Conservation (phyloP, 1,140 invertebrate species). For the Brachionus paranguensis region DNA sequence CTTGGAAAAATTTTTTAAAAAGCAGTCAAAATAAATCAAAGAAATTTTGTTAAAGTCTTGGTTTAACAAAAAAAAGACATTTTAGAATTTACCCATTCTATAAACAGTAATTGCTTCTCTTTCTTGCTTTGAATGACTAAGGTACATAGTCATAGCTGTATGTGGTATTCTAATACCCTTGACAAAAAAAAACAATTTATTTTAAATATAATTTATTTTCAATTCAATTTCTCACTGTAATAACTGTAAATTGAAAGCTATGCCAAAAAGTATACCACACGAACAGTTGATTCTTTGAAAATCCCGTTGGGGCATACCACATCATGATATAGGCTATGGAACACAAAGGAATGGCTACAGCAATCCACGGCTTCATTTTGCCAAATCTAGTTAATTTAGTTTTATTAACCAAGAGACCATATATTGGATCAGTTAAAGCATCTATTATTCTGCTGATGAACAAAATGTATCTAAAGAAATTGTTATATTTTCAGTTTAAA, state of each 20-base stretch:
- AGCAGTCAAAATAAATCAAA: too few relatives aligned
- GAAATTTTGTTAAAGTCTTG: too few relatives aligned
- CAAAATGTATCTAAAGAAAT: neutral
- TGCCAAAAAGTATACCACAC: slow-evolving; percentile 27
- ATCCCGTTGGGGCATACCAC: slow-evolving; percentile 19
- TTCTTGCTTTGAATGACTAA: slow-evolving; percentile 14
- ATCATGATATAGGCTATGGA: slow-evolving; percentile 18
- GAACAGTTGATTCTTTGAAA: slow-evolving; percentile 31
- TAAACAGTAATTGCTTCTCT: slow-evolving; percentile 1
- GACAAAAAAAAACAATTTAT: neutral
- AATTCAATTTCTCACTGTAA: neutral
- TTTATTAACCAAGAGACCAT: slow-evolving; percentile 19
- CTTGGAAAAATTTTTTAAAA: too few relatives aligned
- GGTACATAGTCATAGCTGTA: slow-evolving; percentile 30
- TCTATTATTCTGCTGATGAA: slow-evolving; percentile 21
- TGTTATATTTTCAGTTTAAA: neutral
- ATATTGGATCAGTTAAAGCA: slow-evolving; percentile 32
- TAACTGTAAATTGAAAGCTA: neutral
- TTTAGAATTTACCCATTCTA: slow-evolving; percentile 39
- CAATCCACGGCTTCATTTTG: slow-evolving; percentile 38
- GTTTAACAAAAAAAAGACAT: too few relatives aligned
- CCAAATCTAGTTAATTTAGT: slow-evolving; percentile 24
- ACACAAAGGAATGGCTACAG: neutral
- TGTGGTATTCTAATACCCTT: slow-evolving; percentile 37
- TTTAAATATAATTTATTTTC: neutral